Conservation (phyloP, 2,888 invertebrate species). For the Andrena trimmerana region DNA sequence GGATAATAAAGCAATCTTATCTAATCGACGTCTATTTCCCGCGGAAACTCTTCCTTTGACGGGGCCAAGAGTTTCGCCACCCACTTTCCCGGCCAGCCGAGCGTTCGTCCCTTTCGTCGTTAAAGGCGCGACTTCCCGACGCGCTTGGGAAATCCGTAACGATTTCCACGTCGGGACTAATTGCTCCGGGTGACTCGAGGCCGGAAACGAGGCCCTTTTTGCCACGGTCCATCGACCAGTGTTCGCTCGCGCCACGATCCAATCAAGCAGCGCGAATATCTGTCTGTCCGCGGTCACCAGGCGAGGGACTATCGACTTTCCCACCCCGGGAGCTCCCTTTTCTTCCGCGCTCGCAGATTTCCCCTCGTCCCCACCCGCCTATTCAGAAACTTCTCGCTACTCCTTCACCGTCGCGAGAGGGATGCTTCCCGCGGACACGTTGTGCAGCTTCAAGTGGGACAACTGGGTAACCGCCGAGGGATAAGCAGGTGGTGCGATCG, state of each 20-base stretch:
- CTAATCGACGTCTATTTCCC: constrained; percentile 11
- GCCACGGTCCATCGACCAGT: constrained; percentile 5
- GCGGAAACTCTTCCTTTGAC: neutral
- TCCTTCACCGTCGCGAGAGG: constrained; percentile 26
- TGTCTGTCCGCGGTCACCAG: constrained; percentile 40
- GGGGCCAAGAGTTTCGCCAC: neutral
- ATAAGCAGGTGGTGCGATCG: neutral
- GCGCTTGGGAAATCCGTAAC: constrained; percentile 12
- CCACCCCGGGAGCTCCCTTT: constrained; percentile 45
- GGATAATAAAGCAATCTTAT: constrained; percentile 28
- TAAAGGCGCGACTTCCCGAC: neutral
- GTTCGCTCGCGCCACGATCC: constrained; percentile 16
- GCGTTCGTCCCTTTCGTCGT: neutral
- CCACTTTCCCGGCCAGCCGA: neutral
- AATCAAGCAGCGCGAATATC: constrained; percentile 23
- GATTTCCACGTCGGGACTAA: constrained; percentile 9
- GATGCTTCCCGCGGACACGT: constrained; percentile 29
- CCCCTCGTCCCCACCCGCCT: constrained; percentile 50
- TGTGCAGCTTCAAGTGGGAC: constrained; percentile 35
- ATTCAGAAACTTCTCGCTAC: constrained; percentile 62
- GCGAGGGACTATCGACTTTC: constrained; percentile 41
- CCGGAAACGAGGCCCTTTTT: constrained; percentile 26
- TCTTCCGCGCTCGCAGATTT: constrained; percentile 42
- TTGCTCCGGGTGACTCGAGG: neutral
- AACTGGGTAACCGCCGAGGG: neutral